Conservation (phyloP, 2,888 invertebrate genomes). For the Agrochola litura region DNA sequence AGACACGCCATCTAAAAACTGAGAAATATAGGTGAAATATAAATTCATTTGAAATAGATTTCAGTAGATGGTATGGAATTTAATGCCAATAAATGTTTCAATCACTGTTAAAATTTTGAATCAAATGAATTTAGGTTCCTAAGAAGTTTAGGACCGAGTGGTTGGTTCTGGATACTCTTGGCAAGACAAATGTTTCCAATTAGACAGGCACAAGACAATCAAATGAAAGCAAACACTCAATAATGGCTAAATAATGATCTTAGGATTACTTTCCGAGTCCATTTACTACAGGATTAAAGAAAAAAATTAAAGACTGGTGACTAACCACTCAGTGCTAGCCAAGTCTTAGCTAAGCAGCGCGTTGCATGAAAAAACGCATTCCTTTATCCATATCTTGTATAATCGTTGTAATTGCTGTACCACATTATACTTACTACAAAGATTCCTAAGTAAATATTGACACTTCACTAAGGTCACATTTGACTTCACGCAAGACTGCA, state of each 20-base stretch:
- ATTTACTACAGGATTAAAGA: constrained; percentile 34
- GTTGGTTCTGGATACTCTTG: constrained; percentile 52
- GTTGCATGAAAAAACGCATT: neutral
- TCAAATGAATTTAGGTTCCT: constrained; percentile 63
- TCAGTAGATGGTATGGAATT: constrained; percentile 1
- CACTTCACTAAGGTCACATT: neutral
- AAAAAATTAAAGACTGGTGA: constrained; percentile 34
- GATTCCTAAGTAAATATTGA: neutral
- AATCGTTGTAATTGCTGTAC: neutral
- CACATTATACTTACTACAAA: too few species aligned
- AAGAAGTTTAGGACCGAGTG: constrained; percentile 67
- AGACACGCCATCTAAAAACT: constrained; percentile 74
- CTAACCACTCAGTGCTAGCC: constrained; percentile 60
- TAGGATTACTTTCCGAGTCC: constrained; percentile 58
- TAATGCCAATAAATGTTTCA: constrained; percentile 19
- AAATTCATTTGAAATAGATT: constrained; percentile 57
- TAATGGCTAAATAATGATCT: constrained; percentile 30
- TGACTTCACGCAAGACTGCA: neutral
- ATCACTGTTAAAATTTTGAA: constrained; percentile 24
- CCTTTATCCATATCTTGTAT: neutral
- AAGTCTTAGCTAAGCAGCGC: constrained; percentile 36
- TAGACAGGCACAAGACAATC: constrained; percentile 49
- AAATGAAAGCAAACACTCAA: constrained; percentile 39
- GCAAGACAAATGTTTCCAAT: constrained; percentile 16
- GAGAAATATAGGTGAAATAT: constrained; percentile 57